Evolutionary conservation across 2,888 invertebrate genomes (phyloP), one percentile per base, ranked within the genome.

Genomic region (Polymixis flavicincta): DNA sequence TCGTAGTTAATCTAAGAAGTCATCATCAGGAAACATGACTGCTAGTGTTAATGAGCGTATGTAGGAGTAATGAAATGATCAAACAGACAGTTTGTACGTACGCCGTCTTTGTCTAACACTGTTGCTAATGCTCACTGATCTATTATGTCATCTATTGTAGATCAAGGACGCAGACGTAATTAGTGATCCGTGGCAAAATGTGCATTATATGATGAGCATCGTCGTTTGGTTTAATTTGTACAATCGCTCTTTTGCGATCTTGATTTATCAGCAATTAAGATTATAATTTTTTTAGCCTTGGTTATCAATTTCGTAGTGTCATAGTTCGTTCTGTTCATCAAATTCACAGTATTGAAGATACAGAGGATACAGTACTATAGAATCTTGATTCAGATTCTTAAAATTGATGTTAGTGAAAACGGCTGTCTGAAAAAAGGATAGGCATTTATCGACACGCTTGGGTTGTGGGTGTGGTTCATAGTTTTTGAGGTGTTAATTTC

Each of bases 121-220:
- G 80, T 78, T 78, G 80, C 81, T 86, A 79, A 84, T 87, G 87
- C 87, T 77, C 60, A 74, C 71, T 85, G 85, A 82, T 85, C 88
- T 77, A 85, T 88, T 86, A 88, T 88, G 77, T 87, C 87, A 86
- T 87, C 84, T 85, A 89, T 87, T 89, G 86, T 89, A 79, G 86
- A 89, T 87, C 91, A 91, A 91, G 91, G 91, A 86, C 90, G 86
- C 69, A 81, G 73, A 66, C 80, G 80, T 89, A 87, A 90, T 90
- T 89, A 90, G 85, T 89, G 86, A 84, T 83, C 87, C 74, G 87
- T 86, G 74, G 83, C 82, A 82, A 87, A 85, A 86, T 85, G 78
- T 76, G 71, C 71, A 74, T 48, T 75, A 74, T 70, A 48, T 55
- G 84, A 79, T 78, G 78, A 82, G 78, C 63, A 69, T 55, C 63